Percentiles rank a stretch among this genome's conserved stretches.
phyloP scores from a whole-genome alignment of 1,140 invertebrate species.

The Mesaphorura yosii region DNA sequence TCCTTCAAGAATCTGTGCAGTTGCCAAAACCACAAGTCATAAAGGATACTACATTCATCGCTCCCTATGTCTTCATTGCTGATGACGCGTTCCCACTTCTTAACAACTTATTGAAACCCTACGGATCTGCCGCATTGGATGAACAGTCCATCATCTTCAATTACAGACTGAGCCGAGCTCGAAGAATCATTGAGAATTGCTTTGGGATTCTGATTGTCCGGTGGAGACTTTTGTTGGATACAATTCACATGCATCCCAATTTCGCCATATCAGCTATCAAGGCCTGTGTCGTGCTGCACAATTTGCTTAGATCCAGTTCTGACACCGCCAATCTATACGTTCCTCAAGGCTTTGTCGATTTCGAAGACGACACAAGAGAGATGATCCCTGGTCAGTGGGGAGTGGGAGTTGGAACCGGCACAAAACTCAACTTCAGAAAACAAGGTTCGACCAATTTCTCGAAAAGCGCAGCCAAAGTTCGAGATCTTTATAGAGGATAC shows the following conservation, averaged over 20 bases:
- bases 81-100: slow-evolving; percentile 31
- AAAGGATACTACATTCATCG: background rate
- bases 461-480: too few species aligned
- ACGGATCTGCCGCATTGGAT: too few species aligned
- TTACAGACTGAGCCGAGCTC: slow-evolving; percentile 34
- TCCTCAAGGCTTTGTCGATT: slow-evolving; percentile 3
- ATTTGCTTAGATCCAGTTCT: background rate
- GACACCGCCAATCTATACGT: background rate
- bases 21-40: background rate
- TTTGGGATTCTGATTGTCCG: slow-evolving; percentile 38
- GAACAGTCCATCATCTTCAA: too few species aligned
- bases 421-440: too few species aligned
- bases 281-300: background rate
- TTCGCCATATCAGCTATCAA: background rate
- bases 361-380: background rate
- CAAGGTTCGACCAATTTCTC: too few species aligned
- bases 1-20: background rate
- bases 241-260: slow-evolving; percentile 4
- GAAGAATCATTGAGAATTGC: slow-evolving; percentile 41
- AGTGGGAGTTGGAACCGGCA: too few species aligned
- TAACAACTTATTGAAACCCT: slow-evolving; percentile 36
- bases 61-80: slow-evolving; percentile 31
- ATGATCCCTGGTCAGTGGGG: background rate
- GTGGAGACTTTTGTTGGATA: slow-evolving; percentile 23
- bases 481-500: too few species aligned